Evolutionary conservation across 2,888 invertebrate genomes (phyloP).

Genomic region (Leptinotarsa rubiginosa): DNA sequence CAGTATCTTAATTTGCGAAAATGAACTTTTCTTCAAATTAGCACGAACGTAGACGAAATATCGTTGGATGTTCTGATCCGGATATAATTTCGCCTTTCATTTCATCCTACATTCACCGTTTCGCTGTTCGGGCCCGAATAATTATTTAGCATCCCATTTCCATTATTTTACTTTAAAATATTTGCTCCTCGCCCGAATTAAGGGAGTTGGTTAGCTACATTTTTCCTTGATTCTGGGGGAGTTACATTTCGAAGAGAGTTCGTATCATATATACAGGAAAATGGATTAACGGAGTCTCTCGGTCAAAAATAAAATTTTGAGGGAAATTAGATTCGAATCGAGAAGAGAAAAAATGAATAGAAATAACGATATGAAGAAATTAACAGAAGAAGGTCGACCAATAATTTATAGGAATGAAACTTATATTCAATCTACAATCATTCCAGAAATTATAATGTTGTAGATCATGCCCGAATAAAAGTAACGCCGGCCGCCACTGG

Average conservation of each 20-base stretch:
- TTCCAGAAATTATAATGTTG: no score
- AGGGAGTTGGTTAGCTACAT: neutral
- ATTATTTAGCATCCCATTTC: neutral
- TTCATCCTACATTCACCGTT: neutral
- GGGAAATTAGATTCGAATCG: no score
- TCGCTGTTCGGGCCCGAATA: neutral
- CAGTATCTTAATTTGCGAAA: neutral
- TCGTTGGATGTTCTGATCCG: neutral
- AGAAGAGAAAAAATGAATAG: no score
- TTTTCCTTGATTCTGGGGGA: neutral
- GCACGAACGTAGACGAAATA: neutral
- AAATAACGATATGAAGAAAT: no score
- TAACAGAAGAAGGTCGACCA: no score
- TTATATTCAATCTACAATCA: no score
- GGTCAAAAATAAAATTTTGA: no score
- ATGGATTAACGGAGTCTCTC: no score
- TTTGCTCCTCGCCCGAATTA: neutral
- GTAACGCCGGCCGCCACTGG: no score
- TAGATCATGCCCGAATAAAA: no score
- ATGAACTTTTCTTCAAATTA: neutral
- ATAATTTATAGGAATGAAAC: no score
- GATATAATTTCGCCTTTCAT: neutral
- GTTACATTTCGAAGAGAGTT: slow-evolving; percentile 8
- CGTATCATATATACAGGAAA: no score
- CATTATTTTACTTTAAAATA: slow-evolving; percentile 3